These are phyloP conservation scores for Drosophila nannoptera DNA, from an alignment of 1,140 invertebrate species.

Conservation along the genomic window DNA sequence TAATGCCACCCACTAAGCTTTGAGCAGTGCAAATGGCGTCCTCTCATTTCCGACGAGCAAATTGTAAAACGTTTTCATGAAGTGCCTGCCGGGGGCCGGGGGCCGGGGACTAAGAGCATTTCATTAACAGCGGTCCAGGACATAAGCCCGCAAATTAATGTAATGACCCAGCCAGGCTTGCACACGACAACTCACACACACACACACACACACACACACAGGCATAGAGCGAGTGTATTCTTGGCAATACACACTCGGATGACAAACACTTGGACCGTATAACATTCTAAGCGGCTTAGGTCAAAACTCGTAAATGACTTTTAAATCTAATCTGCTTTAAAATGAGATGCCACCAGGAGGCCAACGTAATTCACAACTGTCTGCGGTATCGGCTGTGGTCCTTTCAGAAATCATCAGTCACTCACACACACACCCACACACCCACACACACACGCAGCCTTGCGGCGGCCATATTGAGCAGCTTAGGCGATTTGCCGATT, in stretches of 20 bases:
- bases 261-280: slow-evolving; percentile 33
- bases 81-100: slow-evolving; percentile 7
- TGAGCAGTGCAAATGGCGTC: slow-evolving; percentile 28
- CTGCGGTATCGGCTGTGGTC: slow-evolving; percentile 5
- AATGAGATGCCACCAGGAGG: slow-evolving; percentile 7
- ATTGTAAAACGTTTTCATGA: slow-evolving; percentile 51
- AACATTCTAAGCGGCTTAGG: slow-evolving; percentile 64
- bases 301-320: slow-evolving; percentile 66
- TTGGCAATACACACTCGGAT: slow-evolving; percentile 14
- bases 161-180: slow-evolving; percentile 44
- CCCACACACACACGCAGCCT: slow-evolving; percentile 15
- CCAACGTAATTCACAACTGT: slow-evolving; percentile 9
- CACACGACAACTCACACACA: slow-evolving; percentile 1
- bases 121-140: slow-evolving; percentile 46
- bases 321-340: slow-evolving; percentile 64
- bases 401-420: slow-evolving; percentile 62
- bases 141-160: slow-evolving; percentile 61
- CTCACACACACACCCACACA: slow-evolving; percentile 22
- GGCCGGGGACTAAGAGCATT: slow-evolving; percentile 31
- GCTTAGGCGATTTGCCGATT: slow-evolving; percentile 69
- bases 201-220: slow-evolving; percentile 1
- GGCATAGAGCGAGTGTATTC: slow-evolving; percentile 6
- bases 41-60: slow-evolving; percentile 24
- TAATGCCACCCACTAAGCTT: slow-evolving; percentile 41
- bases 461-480: slow-evolving; percentile 42